Evolutionary conservation across 2,888 invertebrate genomes (phyloP).

Genomic region (Polyploca ridens): DNA sequence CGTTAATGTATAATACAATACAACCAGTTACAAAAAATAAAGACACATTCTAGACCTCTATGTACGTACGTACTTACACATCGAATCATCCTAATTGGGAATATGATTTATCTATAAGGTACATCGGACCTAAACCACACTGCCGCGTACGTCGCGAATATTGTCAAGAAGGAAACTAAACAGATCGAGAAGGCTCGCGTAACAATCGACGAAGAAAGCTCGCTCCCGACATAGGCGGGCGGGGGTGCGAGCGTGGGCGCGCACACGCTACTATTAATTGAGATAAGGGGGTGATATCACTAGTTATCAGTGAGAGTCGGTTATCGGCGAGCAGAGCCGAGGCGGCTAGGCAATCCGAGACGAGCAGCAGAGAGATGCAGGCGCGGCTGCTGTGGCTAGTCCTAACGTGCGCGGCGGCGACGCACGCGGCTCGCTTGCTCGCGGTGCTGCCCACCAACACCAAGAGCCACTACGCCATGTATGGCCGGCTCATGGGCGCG

Average conservation of each 20-base stretch:
- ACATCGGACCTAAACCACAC: slow-evolving; percentile 3
- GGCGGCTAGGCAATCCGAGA: slow-evolving; percentile 53
- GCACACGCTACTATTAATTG: slow-evolving; percentile 17
- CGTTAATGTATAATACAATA: too few relatives aligned
- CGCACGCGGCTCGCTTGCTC: slow-evolving; percentile 68
- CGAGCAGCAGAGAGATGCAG: slow-evolving; percentile 72
- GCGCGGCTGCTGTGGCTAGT: slow-evolving; percentile 61
- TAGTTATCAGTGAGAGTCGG: slow-evolving; percentile 44
- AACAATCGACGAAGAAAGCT: slow-evolving; percentile 29
- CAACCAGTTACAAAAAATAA: too few relatives aligned
- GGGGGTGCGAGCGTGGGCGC: slow-evolving; percentile 25
- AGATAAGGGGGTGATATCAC: slow-evolving; percentile 43
- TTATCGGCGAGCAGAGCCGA: slow-evolving; percentile 38
- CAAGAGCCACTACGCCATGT: slow-evolving; percentile 82
- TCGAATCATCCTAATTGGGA: not conserved
- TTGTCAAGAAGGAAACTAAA: slow-evolving; percentile 12
- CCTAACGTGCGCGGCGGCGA: slow-evolving; percentile 51
- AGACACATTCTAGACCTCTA: too few relatives aligned
- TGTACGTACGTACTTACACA: too few relatives aligned
- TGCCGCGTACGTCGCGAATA: slow-evolving; percentile 12
- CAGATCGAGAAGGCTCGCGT: slow-evolving; percentile 5
- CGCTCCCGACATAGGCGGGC: slow-evolving; percentile 25
- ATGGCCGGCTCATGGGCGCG: slow-evolving; percentile 74
- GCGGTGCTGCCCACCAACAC: slow-evolving; percentile 81
- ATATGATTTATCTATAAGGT: not conserved